A percentile compares a stretch with the other conserved stretches of the same genome.
These are phyloP conservation scores for Mesocricetus auratus DNA, from an alignment of 2,113 vertebrate genomes.

Conservation along the genomic window DNA sequence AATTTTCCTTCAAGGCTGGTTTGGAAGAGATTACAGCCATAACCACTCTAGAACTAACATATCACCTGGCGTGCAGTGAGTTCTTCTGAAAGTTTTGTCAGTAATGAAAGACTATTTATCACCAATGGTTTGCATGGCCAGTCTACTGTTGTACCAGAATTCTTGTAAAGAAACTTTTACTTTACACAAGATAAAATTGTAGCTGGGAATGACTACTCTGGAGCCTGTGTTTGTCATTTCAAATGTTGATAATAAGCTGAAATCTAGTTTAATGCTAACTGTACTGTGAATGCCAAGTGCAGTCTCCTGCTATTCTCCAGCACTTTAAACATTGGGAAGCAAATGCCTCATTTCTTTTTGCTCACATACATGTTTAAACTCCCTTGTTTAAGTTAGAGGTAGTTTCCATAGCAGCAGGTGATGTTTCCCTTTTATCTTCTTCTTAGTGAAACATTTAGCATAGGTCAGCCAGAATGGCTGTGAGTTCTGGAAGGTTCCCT, in stretches of 20 bases:
- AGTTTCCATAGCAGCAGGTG: conserved; percentile 62
- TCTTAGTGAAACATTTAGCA: conserved; percentile 46
- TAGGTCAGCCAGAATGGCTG: conserved; percentile 23
- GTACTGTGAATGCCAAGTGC: neutral
- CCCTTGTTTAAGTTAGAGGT: conserved; percentile 53
- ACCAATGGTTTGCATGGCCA: neutral
- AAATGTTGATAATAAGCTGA: conserved; percentile 8
- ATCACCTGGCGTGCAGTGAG: neutral
- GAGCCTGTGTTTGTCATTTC: conserved; percentile 15
- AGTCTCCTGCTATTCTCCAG: neutral
- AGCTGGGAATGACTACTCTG: neutral
- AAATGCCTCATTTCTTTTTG: conserved; percentile 63
- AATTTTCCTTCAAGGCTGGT: neutral
- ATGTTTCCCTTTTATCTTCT: conserved; percentile 58
- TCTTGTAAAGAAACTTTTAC: neutral
- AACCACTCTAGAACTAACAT: neutral
- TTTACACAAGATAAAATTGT: neutral
- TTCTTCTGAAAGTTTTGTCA: conserved; percentile 28
- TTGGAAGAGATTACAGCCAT: conserved; percentile 11
- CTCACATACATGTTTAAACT: conserved; percentile 41
- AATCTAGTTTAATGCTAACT: conserved; percentile 52
- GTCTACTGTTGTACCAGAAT: neutral
- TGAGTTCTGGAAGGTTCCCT: conserved; percentile 12
- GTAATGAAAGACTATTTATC: neutral
- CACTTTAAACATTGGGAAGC: conserved; percentile 43